Evolutionary conservation across 30 jellyfish, hydroid and myxozoan species (phyloP).

Genomic region (Catostylus mosaicus): DNA sequence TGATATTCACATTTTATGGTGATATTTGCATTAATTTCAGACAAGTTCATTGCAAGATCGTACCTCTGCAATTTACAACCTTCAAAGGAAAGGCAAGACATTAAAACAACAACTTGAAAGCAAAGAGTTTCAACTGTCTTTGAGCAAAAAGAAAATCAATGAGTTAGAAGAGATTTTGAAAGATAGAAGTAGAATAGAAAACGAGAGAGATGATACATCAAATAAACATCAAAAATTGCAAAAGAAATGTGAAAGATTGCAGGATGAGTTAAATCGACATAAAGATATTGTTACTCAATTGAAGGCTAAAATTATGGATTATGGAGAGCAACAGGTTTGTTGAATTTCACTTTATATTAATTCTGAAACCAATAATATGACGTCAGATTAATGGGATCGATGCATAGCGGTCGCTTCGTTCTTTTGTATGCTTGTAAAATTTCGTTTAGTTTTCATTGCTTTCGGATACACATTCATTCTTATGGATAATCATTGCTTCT

Average conservation of each 20-base stretch:
- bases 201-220: constrained; percentile 69
- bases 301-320: constrained; percentile 57
- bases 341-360: neutral
- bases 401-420: too few relatives aligned
- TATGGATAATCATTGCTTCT: too few relatives aligned
- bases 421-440: too few relatives aligned
- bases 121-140: constrained; percentile 64
- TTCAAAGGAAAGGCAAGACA: constrained; percentile 67
- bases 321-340: constrained; percentile 70
- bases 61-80: constrained; percentile 57
- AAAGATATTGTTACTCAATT: constrained; percentile 55
- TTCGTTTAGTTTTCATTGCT: too few relatives aligned
- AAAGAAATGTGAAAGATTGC: constrained; percentile 67
- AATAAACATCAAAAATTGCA: constrained; percentile 52
- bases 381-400: too few relatives aligned
- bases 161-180: constrained; percentile 70
- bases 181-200: constrained; percentile 68
- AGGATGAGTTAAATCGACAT: constrained; percentile 52
- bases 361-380: too few relatives aligned
- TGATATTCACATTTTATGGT: too few relatives aligned
- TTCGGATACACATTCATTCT: too few relatives aligned
- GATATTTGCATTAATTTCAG: constrained; percentile 11
- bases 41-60: constrained; percentile 70
- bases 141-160: constrained; percentile 61
- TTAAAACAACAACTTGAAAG: constrained; percentile 75